Evolutionary conservation across 2,797 vertebrate genomes (phyloP).

Genomic region (Syncerus caffer): DNA sequence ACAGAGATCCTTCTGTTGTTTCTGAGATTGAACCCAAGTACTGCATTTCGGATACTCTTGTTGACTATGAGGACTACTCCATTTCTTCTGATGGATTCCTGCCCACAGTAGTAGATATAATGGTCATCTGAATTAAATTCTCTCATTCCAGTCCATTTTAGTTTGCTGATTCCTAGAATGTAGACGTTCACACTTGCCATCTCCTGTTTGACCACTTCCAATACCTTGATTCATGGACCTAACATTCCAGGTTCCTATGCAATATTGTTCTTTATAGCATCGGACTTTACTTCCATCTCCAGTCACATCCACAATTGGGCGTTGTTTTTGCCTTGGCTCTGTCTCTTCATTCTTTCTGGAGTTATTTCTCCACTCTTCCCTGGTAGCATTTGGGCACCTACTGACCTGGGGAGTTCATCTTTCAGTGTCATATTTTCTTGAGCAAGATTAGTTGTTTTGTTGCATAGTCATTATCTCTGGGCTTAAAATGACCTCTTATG

Average conservation of each 20-base stretch:
- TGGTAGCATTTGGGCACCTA: not conserved
- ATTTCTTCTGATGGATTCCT: not conserved
- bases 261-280: not conserved
- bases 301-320: not conserved
- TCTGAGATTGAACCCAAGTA: not conserved
- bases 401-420: not conserved
- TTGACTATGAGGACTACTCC: not conserved
- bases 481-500: not conserved
- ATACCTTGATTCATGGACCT: not conserved
- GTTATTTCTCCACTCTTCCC: not conserved
- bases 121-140: not conserved
- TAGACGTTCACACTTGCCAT: accelerated
- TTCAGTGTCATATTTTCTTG: not conserved
- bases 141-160: not conserved
- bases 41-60: not conserved
- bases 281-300: not conserved
- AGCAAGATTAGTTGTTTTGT: not conserved
- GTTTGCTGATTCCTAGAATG: not conserved
- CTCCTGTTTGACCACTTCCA: not conserved
- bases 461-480: not conserved
- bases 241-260: not conserved
- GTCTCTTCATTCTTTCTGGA: not conserved
- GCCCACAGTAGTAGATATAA: not conserved
- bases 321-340: not conserved
- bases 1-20: not conserved